These are phyloP conservation scores for Margarornis squamiger DNA, from an alignment of 2,797 vertebrate genomes.

Conservation along the genomic window DNA sequence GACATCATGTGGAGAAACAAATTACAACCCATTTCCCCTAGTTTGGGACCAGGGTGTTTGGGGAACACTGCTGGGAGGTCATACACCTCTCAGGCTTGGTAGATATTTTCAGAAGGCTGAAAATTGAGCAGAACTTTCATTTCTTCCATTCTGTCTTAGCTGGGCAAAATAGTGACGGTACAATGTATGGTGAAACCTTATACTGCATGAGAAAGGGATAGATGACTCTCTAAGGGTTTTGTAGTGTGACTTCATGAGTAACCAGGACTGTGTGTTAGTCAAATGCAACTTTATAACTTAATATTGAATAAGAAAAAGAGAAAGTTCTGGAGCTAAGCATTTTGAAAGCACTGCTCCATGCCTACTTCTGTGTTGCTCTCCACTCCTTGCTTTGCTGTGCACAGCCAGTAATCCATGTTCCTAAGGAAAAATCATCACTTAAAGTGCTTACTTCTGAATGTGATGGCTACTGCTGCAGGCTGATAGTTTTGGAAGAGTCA, in stretches of 20 bases:
- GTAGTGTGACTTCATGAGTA: not conserved
- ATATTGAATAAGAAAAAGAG: not conserved
- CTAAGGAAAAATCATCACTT: not conserved
- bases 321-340: not conserved
- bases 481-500: not conserved
- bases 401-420: not conserved
- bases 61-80: slow-evolving; percentile 39
- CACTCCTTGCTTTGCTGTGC: not conserved
- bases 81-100: not conserved
- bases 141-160: not conserved
- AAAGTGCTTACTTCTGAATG: not conserved
- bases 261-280: not conserved
- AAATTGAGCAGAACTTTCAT: not conserved
- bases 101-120: slow-evolving; percentile 16
- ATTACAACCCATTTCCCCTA: slow-evolving; percentile 36
- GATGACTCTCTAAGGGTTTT: not conserved
- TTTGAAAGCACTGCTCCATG: not conserved
- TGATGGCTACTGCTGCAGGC: not conserved
- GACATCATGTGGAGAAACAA: slow-evolving; percentile 54
- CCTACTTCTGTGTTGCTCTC: not conserved
- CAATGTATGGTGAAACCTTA: not conserved
- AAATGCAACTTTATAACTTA: not conserved
- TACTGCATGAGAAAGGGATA: not conserved
- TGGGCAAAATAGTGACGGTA: not conserved
- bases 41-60: slow-evolving; percentile 37